These are phyloP conservation scores for Tragelaphus buxtoni DNA, from an alignment of 2,113 vertebrate species.

Conservation along the genomic window DNA sequence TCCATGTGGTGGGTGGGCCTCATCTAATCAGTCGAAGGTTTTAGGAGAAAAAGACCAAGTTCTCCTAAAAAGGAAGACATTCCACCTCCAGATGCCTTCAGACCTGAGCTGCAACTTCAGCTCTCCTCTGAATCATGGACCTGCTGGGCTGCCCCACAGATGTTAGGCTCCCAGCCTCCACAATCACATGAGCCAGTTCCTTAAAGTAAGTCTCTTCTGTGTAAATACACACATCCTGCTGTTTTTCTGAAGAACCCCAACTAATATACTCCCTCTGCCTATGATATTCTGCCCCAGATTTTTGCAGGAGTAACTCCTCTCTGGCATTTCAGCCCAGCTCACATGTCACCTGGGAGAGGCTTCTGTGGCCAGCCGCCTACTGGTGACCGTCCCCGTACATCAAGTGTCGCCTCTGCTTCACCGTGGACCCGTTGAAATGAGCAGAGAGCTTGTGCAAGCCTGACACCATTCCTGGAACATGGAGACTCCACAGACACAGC, in stretches of 20 bases:
- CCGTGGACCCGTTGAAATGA: not conserved
- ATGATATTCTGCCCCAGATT: not conserved
- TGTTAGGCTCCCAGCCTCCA: not conserved
- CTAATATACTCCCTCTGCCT: not conserved
- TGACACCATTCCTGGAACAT: fast-evolving
- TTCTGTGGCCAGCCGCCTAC: not conserved
- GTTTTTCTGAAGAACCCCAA: not conserved
- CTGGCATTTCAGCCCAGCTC: no score
- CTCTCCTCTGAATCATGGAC: not conserved
- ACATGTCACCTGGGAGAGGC: not conserved
- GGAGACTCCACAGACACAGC: fast-evolving
- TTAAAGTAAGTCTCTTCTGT: not conserved
- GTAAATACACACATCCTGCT: not conserved
- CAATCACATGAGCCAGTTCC: not conserved
- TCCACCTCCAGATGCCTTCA: not conserved
- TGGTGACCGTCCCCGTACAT: fast-evolving
- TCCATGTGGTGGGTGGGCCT: not conserved
- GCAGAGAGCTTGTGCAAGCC: not conserved
- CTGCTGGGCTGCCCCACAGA: not conserved
- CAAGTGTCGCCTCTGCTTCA: not conserved
- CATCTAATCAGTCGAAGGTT: not conserved
- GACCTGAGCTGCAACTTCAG: not conserved
- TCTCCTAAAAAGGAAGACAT: not conserved
- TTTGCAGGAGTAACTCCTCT: not conserved
- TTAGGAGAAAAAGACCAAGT: not conserved